phyloP scores from a whole-genome alignment of 2,113 vertebrate species.

The Oenanthe oenanthe region DNA sequence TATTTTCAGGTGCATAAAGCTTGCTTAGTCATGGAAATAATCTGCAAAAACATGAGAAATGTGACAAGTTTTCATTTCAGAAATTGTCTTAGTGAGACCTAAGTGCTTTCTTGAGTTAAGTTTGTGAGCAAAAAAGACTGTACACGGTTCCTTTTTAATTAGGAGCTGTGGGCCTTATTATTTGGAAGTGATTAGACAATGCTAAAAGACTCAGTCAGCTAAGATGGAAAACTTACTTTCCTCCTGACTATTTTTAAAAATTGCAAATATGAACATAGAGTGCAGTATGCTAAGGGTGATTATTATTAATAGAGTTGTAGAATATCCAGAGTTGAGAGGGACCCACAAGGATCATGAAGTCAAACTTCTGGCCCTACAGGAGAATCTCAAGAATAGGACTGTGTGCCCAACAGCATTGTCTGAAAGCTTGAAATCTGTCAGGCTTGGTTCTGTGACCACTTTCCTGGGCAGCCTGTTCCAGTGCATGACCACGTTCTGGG shows the following conservation, averaged over 20 bases:
- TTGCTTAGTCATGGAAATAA: neutral
- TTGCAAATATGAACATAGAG: neutral
- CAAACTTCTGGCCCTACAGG: neutral
- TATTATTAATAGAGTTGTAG: neutral
- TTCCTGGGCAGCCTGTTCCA: neutral
- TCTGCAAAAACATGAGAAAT: neutral
- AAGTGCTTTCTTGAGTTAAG: neutral
- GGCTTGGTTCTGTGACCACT: neutral
- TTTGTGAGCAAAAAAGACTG: neutral
- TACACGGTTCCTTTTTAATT: conserved; percentile 4
- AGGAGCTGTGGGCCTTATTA: conserved; percentile 47
- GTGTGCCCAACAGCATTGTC: neutral
- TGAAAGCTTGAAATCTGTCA: neutral
- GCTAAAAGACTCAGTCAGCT: neutral
- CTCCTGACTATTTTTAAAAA: neutral
- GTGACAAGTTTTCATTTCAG: neutral
- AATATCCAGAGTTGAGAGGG: neutral
- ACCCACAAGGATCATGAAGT: neutral
- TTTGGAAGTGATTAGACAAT: neutral
- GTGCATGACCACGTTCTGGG: fast-evolving
- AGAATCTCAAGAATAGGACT: neutral
- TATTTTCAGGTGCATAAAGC: neutral
- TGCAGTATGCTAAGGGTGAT: neutral
- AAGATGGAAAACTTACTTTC: neutral
- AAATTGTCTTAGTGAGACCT: neutral